Evolutionary conservation across 2,797 vertebrate genomes (phyloP).

Genomic region (Gallinago nigripennis): DNA sequence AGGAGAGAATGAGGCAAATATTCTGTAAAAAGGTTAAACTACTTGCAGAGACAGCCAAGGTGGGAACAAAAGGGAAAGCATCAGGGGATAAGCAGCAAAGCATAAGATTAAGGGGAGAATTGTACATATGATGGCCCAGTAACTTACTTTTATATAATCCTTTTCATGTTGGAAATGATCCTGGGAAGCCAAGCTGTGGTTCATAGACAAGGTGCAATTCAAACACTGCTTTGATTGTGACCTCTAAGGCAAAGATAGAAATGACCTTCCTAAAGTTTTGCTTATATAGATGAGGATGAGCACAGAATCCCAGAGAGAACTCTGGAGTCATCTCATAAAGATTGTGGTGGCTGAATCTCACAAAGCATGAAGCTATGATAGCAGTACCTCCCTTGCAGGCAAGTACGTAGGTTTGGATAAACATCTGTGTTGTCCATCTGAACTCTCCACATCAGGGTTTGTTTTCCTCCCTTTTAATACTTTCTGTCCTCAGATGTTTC

Average conservation of each 20-base stretch:
- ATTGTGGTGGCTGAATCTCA: not conserved
- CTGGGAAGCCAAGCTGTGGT: conserved; percentile 18
- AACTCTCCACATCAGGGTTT: not conserved
- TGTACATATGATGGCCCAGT: not conserved
- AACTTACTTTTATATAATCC: not conserved
- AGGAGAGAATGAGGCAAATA: not conserved
- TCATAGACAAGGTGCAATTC: not conserved
- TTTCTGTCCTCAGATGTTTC: not conserved
- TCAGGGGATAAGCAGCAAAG: conserved; percentile 32
- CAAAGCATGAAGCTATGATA: not conserved
- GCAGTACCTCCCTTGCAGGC: not conserved
- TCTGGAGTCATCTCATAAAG: not conserved
- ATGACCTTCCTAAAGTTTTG: conserved; percentile 8
- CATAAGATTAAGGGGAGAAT: conserved; percentile 28
- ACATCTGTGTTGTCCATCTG: fast-evolving
- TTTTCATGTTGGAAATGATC: conserved; percentile 28
- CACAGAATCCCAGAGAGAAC: not conserved
- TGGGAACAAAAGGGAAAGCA: not conserved
- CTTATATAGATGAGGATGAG: not conserved
- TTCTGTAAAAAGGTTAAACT: not conserved
- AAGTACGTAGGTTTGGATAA: not conserved
- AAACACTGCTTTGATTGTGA: not conserved
- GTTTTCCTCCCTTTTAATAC: not conserved
- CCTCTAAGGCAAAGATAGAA: not conserved
- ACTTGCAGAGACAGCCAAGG: not conserved